Evolutionary conservation across 2,888 invertebrate species (phyloP).

Genomic region (Odontothrips loti): DNA sequence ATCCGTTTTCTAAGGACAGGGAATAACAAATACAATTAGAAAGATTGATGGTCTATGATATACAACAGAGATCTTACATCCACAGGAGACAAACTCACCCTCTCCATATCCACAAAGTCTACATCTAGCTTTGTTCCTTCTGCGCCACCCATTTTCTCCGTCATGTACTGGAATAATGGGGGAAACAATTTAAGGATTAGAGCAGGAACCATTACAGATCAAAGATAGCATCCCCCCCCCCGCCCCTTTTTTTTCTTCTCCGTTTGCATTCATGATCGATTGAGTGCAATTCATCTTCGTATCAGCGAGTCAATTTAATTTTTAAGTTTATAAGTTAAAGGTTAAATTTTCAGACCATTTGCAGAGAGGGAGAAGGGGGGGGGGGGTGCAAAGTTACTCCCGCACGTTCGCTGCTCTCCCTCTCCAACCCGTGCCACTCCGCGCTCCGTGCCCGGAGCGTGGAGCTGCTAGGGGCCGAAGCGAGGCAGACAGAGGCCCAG

Average conservation of each 20-base stretch:
- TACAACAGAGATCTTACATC: neutral
- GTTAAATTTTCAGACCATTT: too few relatives aligned
- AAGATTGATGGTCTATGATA: conserved; percentile 1
- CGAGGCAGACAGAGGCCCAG: neutral
- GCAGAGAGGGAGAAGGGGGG: neutral
- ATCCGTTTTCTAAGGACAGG: conserved; percentile 82
- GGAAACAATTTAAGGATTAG: neutral
- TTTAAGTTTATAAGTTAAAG: too few relatives aligned
- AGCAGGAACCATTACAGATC: too few relatives aligned
- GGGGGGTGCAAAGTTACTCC: neutral
- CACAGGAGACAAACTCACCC: conserved; percentile 59
- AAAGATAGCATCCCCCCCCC: too few relatives aligned
- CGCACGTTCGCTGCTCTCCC: neutral
- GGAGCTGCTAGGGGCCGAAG: neutral
- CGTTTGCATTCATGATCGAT: too few relatives aligned
- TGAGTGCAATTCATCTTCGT: too few relatives aligned
- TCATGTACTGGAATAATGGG: conserved; percentile 82
- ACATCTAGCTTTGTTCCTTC: conserved; percentile 99
- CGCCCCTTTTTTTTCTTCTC: too few relatives aligned
- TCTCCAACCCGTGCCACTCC: neutral
- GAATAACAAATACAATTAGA: conserved; percentile 34
- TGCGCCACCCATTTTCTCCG: conserved; percentile 99
- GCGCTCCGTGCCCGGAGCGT: neutral
- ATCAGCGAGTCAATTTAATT: too few relatives aligned
- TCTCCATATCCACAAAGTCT: conserved; percentile 99